Percentiles rank a stretch among this genome's conserved stretches.
Evolutionary conservation across 2,888 invertebrate genomes (phyloP).

Genomic region (Cantharis flavilabris): DNA sequence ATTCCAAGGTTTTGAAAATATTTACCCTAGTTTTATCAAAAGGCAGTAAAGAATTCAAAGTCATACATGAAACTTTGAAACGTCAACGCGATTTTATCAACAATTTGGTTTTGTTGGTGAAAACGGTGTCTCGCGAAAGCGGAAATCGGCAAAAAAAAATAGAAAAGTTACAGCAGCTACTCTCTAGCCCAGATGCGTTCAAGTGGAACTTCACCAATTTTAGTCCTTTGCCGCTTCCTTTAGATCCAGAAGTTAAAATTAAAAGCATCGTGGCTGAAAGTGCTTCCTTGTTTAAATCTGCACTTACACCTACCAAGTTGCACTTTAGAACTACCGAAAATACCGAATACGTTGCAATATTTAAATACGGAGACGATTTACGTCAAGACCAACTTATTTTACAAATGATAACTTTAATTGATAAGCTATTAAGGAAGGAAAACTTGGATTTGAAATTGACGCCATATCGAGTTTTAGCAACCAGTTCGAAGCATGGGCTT

Average conservation of each 20-base stretch:
- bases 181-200: conserved; percentile 79
- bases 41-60: conserved; percentile 74
- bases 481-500: conserved; percentile 94
- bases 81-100: conserved; percentile 91
- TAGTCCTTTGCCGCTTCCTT: conserved; percentile 90
- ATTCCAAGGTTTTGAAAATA: conserved; percentile 84
- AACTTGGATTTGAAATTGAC: conserved; percentile 96
- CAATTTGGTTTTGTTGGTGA: conserved; percentile 85
- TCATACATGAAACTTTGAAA: conserved; percentile 74
- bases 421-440: conserved; percentile 89
- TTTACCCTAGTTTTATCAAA: conserved; percentile 75
- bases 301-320: conserved; percentile 91
- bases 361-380: conserved; percentile 97
- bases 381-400: conserved; percentile 96
- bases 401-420: conserved; percentile 98
- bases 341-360: conserved; percentile 90
- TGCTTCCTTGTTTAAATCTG: conserved; percentile 93
- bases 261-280: conserved; percentile 87
- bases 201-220: conserved; percentile 89
- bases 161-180: conserved; percentile 81
- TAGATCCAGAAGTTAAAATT: conserved; percentile 90
- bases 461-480: conserved; percentile 94
- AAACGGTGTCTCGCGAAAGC: conserved; percentile 86
- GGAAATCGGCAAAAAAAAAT: conserved; percentile 92
- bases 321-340: conserved; percentile 84